Evolutionary conservation across 2,888 invertebrate genomes (phyloP).

Genomic region (Anoncus sp.): DNA sequence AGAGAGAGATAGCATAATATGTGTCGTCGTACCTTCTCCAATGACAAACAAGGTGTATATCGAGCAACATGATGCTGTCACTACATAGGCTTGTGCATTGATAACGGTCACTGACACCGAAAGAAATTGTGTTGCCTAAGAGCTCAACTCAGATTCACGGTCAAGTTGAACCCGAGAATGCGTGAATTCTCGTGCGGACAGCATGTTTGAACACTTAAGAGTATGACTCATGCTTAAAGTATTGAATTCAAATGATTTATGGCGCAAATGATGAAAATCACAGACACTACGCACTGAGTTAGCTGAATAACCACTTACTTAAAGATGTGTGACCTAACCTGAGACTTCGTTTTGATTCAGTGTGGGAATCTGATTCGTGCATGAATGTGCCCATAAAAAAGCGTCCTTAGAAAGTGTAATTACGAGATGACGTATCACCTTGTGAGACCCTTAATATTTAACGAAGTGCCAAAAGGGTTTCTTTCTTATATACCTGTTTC

Average conservation of each 20-base stretch:
- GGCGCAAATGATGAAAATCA: neutral
- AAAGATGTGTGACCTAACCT: neutral
- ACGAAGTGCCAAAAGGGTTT: slow-evolving; percentile 33
- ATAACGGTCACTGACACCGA: slow-evolving; percentile 7
- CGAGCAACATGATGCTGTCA: neutral
- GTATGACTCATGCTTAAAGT: neutral
- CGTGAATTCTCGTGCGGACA: neutral
- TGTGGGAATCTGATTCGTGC: neutral
- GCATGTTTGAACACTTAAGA: neutral
- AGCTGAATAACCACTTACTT: neutral
- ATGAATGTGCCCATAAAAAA: slow-evolving; percentile 4
- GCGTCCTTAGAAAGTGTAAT: slow-evolving; percentile 3
- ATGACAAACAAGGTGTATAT: slow-evolving; percentile 17
- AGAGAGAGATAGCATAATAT: neutral
- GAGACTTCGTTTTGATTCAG: slow-evolving; percentile 1
- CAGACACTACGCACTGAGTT: neutral
- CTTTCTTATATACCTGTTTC: slow-evolving; percentile 16
- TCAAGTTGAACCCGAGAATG: neutral
- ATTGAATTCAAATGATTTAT: neutral
- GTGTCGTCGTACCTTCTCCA: slow-evolving; percentile 9
- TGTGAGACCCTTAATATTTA: slow-evolving; percentile 33
- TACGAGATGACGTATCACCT: slow-evolving; percentile 34
- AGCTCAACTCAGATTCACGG: neutral
- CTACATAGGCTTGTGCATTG: neutral
- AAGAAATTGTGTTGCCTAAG: neutral